A percentile compares a stretch with the other conserved stretches of the same genome.
Evolutionary conservation across 2,888 invertebrate species (phyloP).

Genomic region (Agrotis ipsilon): DNA sequence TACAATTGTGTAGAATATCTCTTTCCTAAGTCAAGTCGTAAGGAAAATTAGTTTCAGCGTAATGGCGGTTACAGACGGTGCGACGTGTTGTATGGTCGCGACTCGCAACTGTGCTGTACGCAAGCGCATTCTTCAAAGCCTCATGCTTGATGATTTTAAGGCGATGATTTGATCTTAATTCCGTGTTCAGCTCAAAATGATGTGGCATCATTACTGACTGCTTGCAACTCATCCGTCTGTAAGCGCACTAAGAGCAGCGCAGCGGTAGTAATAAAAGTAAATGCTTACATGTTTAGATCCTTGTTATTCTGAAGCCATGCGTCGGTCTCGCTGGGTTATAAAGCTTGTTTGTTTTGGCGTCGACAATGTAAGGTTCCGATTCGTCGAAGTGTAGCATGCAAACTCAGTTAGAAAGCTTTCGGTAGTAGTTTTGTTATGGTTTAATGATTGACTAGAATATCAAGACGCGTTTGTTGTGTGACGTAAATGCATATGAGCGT

Average conservation of each 20-base stretch:
- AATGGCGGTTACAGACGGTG: constrained; percentile 69
- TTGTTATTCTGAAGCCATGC: constrained; percentile 90
- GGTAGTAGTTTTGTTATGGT: constrained; percentile 54
- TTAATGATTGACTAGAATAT: constrained; percentile 68
- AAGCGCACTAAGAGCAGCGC: constrained; percentile 62
- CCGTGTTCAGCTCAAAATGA: constrained; percentile 9
- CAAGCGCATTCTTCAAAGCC: constrained; percentile 46
- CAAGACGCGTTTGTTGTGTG: constrained; percentile 60
- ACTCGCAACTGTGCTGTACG: constrained; percentile 35
- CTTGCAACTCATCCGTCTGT: constrained; percentile 66
- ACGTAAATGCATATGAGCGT: constrained; percentile 81
- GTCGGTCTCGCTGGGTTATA: constrained; percentile 76
- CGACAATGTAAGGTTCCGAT: constrained; percentile 60
- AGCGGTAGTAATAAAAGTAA: constrained; percentile 65
- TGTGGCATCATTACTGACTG: constrained; percentile 9
- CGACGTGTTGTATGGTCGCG: constrained; percentile 39
- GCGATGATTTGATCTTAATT: constrained; percentile 30
- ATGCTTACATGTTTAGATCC: constrained; percentile 85
- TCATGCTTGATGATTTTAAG: constrained; percentile 48
- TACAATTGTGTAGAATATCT: constrained; percentile 14
- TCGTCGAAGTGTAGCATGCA: constrained; percentile 73
- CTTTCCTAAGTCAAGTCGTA: constrained; percentile 83
- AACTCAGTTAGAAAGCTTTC: constrained; percentile 72
- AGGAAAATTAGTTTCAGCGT: constrained; percentile 75
- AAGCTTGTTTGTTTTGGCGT: constrained; percentile 69